Evolutionary conservation across 2,888 invertebrate species (phyloP).

Genomic region (Eupeodes latifasciatus): DNA sequence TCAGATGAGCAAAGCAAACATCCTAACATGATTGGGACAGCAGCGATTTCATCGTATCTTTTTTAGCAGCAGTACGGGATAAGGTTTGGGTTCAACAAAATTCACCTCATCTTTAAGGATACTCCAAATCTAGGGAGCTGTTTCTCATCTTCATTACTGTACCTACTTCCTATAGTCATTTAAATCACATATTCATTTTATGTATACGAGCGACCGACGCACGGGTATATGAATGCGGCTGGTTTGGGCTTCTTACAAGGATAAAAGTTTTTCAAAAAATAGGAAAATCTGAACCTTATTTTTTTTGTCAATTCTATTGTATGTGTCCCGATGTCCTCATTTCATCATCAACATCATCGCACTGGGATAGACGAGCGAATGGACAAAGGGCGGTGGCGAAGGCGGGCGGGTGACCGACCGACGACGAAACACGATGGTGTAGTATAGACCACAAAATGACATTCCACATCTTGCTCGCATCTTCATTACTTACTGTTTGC

Average conservation of each 20-base stretch:
- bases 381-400: neutral
- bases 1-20: constrained; percentile 48
- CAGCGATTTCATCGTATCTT: constrained; percentile 9
- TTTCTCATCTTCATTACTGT: constrained; percentile 24
- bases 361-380: neutral
- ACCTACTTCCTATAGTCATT: constrained; percentile 24
- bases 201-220: neutral
- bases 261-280: constrained; percentile 5
- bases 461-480: constrained; percentile 61
- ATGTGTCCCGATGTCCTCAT: constrained; percentile 13
- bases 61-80: neutral
- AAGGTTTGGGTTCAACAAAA: neutral
- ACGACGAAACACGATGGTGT: too few species aligned
- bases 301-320: constrained; percentile 5
- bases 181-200: constrained; percentile 31
- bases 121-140: neutral
- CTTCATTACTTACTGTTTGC: constrained; percentile 48
- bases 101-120: neutral
- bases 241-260: constrained; percentile 16
- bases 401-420: too few species aligned
- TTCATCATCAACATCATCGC: constrained; percentile 31
- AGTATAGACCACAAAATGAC: constrained; percentile 40
- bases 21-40: constrained; percentile 50
- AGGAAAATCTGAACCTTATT: neutral
- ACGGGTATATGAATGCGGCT: constrained; percentile 14